Conservation (phyloP, 2,113 vertebrate species). For the Passer montanus region DNA sequence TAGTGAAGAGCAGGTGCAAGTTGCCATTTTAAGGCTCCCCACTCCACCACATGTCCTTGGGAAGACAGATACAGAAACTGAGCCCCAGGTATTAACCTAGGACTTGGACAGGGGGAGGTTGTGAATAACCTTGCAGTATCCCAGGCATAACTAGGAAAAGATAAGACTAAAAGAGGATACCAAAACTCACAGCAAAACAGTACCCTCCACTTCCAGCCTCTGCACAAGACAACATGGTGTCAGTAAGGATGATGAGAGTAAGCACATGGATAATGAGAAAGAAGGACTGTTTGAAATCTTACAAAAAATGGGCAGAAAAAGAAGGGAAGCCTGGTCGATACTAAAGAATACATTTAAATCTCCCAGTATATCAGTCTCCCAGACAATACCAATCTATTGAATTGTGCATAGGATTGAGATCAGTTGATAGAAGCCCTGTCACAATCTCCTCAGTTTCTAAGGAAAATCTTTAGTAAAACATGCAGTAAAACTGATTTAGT, state of each 20-base stretch:
- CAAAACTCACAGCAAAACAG: background rate
- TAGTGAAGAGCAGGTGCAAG: background rate
- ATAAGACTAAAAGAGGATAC: background rate
- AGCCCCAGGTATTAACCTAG: background rate
- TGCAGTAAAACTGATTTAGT: background rate
- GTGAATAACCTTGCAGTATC: background rate
- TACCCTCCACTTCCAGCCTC: background rate
- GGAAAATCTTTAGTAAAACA: constrained; percentile 6
- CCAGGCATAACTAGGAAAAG: background rate
- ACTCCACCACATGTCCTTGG: background rate
- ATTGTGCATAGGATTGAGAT: background rate
- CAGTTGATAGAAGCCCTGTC: background rate
- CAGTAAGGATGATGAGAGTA: background rate
- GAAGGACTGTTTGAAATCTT: background rate
- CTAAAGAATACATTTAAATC: background rate
- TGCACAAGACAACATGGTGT: background rate
- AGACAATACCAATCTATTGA: background rate
- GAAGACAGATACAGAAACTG: background rate
- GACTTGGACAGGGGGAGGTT: background rate
- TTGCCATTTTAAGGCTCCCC: background rate
- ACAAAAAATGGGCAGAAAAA: background rate
- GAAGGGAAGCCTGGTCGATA: background rate
- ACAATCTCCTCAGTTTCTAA: background rate
- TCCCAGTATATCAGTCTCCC: background rate
- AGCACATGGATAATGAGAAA: background rate